A percentile compares a stretch with the other conserved stretches of the same genome.
Conservation (phyloP, 64 coral and sea anemone species). For the Anthopleura sola region DNA sequence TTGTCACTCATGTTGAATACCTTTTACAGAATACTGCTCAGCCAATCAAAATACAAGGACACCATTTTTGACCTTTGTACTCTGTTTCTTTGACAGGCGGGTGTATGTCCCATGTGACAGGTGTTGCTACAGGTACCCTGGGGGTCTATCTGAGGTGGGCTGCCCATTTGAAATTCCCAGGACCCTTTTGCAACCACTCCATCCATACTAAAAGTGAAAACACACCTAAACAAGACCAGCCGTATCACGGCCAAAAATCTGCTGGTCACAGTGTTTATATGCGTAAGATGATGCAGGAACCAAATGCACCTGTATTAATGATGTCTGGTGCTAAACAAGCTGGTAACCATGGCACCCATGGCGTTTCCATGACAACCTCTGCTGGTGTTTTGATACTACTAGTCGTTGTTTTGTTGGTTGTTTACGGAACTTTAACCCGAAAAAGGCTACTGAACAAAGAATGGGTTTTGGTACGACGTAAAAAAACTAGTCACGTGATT, state of each 20-base stretch:
- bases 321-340: background rate
- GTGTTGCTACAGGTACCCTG: slow-evolving; percentile 71
- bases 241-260: background rate
- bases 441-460: background rate
- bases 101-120: slow-evolving; percentile 80
- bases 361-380: background rate
- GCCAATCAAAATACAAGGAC: background rate
- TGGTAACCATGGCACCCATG: background rate
- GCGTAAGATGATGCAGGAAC: slow-evolving; percentile 11
- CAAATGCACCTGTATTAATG: background rate
- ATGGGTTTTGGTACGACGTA: background rate
- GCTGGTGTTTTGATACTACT: background rate
- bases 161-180: slow-evolving; percentile 12
- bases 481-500: background rate
- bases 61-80: background rate
- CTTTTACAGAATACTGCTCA: too few relatives aligned
- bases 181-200: background rate
- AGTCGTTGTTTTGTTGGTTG: background rate
- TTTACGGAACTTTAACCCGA: background rate
- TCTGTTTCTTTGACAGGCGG: slow-evolving; percentile 39
- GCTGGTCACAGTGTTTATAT: background rate
- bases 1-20: too few relatives aligned
- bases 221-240: background rate
- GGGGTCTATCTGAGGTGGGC: slow-evolving; percentile 81
- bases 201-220: background rate